Percentiles rank a stretch among this genome's conserved stretches.
Conservation (phyloP, 1,140 invertebrate species). For the Aethina tumida region DNA sequence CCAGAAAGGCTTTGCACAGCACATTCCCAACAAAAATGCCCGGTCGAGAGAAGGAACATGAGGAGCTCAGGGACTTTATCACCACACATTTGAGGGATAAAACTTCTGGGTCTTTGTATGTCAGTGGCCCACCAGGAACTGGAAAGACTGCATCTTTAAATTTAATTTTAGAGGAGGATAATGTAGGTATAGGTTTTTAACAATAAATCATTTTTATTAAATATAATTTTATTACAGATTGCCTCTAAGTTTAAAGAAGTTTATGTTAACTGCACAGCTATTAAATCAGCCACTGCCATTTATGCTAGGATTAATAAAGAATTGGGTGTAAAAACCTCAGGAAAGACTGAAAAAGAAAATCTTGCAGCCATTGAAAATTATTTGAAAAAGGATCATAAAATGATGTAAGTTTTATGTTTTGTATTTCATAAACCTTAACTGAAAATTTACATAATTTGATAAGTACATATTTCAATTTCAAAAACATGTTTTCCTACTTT, state of each 20-base stretch:
- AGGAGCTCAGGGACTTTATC: slow-evolving; percentile 61
- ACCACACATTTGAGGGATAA: slow-evolving; percentile 50
- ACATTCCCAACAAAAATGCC: slow-evolving; percentile 55
- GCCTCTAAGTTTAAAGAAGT: slow-evolving; percentile 49
- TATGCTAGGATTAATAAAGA: slow-evolving; percentile 61
- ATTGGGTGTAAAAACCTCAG: slow-evolving; percentile 43
- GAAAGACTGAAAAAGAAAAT: slow-evolving; percentile 48
- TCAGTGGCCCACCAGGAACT: slow-evolving; percentile 92
- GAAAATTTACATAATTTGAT: too few species aligned
- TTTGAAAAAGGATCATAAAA: slow-evolving; percentile 49
- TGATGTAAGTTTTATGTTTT: slow-evolving; percentile 45
- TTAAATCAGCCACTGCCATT: slow-evolving; percentile 62
- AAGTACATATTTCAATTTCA: too few species aligned
- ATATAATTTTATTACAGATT: slow-evolving; percentile 20
- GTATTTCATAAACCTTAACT: slow-evolving; percentile 1
- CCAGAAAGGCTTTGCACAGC: slow-evolving; percentile 59
- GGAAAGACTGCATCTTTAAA: slow-evolving; percentile 88
- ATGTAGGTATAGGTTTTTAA: slow-evolving; percentile 16
- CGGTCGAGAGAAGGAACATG: slow-evolving; percentile 68
- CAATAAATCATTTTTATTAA: slow-evolving; percentile 4
- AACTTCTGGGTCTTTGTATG: slow-evolving; percentile 74
- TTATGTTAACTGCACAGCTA: slow-evolving; percentile 74
- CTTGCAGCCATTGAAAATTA: slow-evolving; percentile 55
- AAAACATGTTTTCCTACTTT: too few species aligned
- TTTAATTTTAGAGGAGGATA: slow-evolving; percentile 50